Base-by-base conservation (phyloP, 2,888 invertebrate species). In the Neoascia interrupta region DNA sequence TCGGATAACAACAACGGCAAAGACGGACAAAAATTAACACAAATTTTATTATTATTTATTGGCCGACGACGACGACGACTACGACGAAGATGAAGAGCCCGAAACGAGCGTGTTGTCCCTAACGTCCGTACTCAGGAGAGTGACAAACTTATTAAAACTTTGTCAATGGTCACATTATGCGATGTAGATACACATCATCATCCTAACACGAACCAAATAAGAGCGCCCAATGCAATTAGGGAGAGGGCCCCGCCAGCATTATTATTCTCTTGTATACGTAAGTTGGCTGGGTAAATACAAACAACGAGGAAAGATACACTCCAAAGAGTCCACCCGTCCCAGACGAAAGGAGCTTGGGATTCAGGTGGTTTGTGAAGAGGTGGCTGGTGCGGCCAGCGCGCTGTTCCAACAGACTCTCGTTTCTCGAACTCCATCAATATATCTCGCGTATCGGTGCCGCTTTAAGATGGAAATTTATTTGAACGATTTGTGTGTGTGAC, bases 11-110 rank as follows among this genome's bases (percentile, higher is more conserved):
- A 37, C 56, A 60, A 64, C 21, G 28, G 21, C 58, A 16, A 60
- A 21, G 54, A 54, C 21, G 53, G 64, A 41, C 53, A 83, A 85
- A 86, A 85, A 86, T 85, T 85, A 85, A 85, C 87, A 85, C 83
- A 87, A 87, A 86, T 87, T 87, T 86, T 87, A 86, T 86, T 85
- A 85, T 84, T 88, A 85, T 88, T 88, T 84, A 83, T 82, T 85
- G 84, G 86, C 84, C 19, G 8, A 37, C 21, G 36, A 26, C 39
- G 2, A 36, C 15, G 28, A 43, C 45, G 16, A 36, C 13, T 8
- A 37, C 26, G 10, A 23, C 39, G 18, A 19, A 10, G 18, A 34
- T 15, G 37, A 45, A 37, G 21, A 15, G 45, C 43, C 19, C 18
- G 23, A 26, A 43, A 26, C 45, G 36, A n/a, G n/a, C n/a, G n/a